phyloP scores from a whole-genome alignment of 2,797 vertebrate genomes.

The Furcifer pardalis region DNA sequence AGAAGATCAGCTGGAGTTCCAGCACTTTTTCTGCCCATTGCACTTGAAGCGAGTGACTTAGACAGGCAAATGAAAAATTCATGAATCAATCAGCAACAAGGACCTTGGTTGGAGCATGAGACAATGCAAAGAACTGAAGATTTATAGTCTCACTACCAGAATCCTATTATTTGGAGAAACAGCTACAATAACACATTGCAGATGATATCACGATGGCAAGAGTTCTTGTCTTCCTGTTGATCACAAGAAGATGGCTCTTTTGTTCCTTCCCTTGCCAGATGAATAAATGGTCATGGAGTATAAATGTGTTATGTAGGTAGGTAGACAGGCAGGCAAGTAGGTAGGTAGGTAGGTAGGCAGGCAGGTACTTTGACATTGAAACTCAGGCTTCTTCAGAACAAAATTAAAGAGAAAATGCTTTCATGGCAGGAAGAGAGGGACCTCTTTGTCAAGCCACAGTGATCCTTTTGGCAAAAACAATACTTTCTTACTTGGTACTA shows the following conservation, averaged over 20 bases:
- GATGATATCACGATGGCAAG: conserved; percentile 32
- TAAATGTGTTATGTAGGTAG: no score
- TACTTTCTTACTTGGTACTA: neutral
- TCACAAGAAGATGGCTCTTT: conserved; percentile 16
- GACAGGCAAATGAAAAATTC: conserved; percentile 69
- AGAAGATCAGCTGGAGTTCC: conserved; percentile 24
- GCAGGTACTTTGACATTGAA: conserved; percentile 25
- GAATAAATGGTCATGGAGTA: neutral
- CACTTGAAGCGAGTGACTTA: conserved; percentile 59
- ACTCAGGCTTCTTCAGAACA: conserved; percentile 6
- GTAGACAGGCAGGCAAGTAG: no score
- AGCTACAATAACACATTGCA: conserved; percentile 20
- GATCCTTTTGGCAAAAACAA: neutral
- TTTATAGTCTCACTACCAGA: conserved; percentile 17
- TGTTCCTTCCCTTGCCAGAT: conserved; percentile 11
- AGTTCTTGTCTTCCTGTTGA: conserved; percentile 33
- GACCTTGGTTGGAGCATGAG: conserved; percentile 65
- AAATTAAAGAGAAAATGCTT: conserved; percentile 22
- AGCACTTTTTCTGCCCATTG: conserved; percentile 12
- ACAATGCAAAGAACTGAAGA: conserved; percentile 71
- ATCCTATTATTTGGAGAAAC: conserved; percentile 20
- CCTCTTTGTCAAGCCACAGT: neutral
- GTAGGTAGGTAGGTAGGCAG: no score
- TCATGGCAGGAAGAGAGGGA: conserved; percentile 2
- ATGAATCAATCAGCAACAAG: conserved; percentile 71